Conservation (phyloP, 2,888 invertebrate species). For the Limnephilus lunatus region DNA sequence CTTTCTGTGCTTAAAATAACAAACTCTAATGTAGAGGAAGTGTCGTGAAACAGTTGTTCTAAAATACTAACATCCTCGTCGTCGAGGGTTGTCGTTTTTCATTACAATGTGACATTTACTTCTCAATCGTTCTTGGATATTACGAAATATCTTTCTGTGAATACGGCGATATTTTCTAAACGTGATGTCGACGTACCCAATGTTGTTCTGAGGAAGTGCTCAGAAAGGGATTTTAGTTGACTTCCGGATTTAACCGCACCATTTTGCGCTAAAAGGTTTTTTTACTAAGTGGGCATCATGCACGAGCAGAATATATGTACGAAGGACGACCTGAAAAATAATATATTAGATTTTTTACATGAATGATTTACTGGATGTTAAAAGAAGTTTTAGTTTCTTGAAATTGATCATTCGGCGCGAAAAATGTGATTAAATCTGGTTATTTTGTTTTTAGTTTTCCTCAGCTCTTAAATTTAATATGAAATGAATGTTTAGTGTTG, state of each 20-base stretch:
- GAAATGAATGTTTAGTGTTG: background rate
- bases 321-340: background rate
- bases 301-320: background rate
- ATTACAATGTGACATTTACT: background rate
- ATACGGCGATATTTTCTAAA: background rate
- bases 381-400: background rate
- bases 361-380: background rate
- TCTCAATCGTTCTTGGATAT: background rate
- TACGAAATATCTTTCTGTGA: background rate
- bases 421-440: background rate
- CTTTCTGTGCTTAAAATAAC: background rate
- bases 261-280: background rate
- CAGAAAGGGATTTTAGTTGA: background rate
- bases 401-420: background rate
- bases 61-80: background rate
- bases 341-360: background rate
- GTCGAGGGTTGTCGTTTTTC: background rate
- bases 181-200: background rate
- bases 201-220: background rate
- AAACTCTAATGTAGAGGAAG: background rate
- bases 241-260: background rate
- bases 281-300: background rate
- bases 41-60: background rate
- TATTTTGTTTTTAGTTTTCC: background rate
- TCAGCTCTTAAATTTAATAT: background rate